These are phyloP conservation scores for Caenorhabditis sp. DNA, from an alignment of 2,888 invertebrate genomes.

Conservation along the genomic window DNA sequence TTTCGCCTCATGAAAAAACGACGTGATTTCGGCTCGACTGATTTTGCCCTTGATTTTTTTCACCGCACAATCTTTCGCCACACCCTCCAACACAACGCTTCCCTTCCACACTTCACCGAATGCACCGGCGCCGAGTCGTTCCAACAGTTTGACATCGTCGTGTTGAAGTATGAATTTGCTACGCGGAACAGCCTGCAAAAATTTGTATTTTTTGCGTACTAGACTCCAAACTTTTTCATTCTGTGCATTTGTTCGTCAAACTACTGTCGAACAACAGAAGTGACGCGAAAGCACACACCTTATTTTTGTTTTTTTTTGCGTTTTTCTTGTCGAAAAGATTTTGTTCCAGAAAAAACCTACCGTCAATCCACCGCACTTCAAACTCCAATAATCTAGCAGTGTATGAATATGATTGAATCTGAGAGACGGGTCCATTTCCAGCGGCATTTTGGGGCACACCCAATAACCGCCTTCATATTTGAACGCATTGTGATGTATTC, in stretches of 20 bases:
- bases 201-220: too few species aligned
- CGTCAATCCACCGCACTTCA: too few species aligned
- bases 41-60: conserved; percentile 1
- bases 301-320: too few species aligned
- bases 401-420: background rate
- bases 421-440: background rate
- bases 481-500: background rate
- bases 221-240: too few species aligned
- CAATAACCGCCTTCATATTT: background rate
- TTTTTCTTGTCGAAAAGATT: too few species aligned
- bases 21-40: background rate
- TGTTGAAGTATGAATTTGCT: background rate
- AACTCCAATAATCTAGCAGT: background rate
- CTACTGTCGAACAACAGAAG: too few species aligned
- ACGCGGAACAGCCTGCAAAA: background rate
- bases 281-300: too few species aligned
- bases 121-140: background rate
- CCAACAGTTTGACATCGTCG: background rate
- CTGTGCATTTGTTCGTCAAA: too few species aligned
- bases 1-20: background rate
- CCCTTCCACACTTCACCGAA: conserved; percentile 2
- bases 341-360: too few species aligned
- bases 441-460: background rate
- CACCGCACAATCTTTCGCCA: background rate
- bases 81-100: background rate